phyloP scores from a whole-genome alignment of 2,797 vertebrate species.

The Gymnopithys bicolor region DNA sequence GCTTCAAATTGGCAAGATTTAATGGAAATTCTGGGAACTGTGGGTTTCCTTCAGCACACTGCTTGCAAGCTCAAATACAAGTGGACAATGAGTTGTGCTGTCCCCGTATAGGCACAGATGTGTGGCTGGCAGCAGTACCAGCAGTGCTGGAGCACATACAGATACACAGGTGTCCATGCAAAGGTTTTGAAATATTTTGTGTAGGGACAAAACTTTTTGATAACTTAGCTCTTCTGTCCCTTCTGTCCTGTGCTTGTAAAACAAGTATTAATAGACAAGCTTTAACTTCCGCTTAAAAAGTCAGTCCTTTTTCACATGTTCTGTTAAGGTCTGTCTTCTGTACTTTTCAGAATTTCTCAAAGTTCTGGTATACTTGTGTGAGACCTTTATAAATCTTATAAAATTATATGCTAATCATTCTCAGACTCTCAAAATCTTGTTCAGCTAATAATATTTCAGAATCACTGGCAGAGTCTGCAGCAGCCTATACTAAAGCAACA shows the following conservation, averaged over 20 bases:
- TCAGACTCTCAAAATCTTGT: conserved; percentile 31
- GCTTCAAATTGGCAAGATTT: neutral
- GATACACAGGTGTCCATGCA: neutral
- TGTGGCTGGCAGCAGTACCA: neutral
- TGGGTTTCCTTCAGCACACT: neutral
- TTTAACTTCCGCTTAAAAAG: neutral
- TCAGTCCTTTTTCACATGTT: neutral
- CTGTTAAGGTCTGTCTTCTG: neutral
- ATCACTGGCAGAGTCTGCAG: conserved; percentile 96
- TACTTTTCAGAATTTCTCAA: neutral
- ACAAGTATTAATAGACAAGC: neutral
- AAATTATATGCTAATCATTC: neutral
- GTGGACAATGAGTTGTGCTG: neutral
- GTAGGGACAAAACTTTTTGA: neutral
- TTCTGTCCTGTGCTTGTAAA: neutral
- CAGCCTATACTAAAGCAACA: conserved; percentile 98
- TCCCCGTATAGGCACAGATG: neutral
- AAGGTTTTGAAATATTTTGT: neutral
- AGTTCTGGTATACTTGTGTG: neutral
- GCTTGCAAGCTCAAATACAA: neutral
- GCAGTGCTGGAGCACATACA: neutral
- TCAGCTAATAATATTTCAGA: conserved; percentile 90
- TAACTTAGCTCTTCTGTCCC: neutral
- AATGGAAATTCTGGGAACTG: neutral
- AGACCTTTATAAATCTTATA: neutral